These are phyloP conservation scores for Phaethon lepturus DNA, from an alignment of 2,113 vertebrate genomes.

Conservation along the genomic window DNA sequence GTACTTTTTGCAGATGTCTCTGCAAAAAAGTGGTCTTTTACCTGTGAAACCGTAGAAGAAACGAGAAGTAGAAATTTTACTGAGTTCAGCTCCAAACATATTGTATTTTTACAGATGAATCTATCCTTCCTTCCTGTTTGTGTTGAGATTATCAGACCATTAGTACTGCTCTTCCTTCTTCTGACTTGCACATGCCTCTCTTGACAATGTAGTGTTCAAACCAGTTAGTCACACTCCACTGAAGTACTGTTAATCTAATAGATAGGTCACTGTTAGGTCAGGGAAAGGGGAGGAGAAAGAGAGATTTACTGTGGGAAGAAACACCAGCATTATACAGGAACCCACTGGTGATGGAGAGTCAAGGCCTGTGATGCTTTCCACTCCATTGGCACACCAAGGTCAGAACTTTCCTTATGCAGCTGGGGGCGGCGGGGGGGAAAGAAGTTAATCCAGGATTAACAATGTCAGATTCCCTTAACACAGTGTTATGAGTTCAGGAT, in stretches of 20 bases:
- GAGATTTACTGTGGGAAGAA: background rate
- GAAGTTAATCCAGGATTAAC: background rate
- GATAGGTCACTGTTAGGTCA: background rate
- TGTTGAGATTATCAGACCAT: background rate
- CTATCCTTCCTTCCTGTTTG: background rate
- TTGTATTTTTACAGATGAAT: background rate
- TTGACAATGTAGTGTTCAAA: background rate
- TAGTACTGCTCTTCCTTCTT: background rate
- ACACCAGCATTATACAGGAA: background rate
- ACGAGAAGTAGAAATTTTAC: background rate
- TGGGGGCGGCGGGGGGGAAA: background rate
- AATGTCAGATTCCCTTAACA: background rate
- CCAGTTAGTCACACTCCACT: background rate
- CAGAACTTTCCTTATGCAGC: background rate
- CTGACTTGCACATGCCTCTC: background rate
- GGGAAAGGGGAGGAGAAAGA: background rate
- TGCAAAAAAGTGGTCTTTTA: background rate
- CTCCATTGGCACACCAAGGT: background rate
- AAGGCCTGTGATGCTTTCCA: background rate
- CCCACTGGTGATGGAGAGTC: background rate
- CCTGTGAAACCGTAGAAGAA: background rate
- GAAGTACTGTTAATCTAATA: background rate
- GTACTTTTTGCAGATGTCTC: background rate
- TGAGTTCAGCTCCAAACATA: background rate
- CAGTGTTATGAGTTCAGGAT: background rate